A percentile compares a stretch with the other conserved stretches of the same genome.
Conservation (phyloP, 2,888 invertebrate genomes). For the Rhagonycha fulva region DNA sequence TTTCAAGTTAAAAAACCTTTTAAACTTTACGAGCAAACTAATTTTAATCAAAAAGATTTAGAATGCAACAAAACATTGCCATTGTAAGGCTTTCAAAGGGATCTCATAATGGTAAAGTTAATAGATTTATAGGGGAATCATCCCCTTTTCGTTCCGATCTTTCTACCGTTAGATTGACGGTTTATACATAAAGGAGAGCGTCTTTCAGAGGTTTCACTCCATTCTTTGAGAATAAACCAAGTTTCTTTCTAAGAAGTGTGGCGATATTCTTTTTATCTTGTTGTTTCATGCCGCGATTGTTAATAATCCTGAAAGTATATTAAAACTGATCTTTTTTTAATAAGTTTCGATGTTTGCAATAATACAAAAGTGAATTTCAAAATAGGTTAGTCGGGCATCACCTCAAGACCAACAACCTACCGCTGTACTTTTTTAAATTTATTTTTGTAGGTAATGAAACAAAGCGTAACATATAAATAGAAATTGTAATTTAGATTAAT, state of each 20-base stretch:
- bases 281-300: background rate
- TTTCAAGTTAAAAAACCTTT: background rate
- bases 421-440: background rate
- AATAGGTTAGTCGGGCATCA: background rate
- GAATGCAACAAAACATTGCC: background rate
- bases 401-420: background rate
- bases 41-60: background rate
- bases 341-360: background rate
- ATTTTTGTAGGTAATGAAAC: background rate
- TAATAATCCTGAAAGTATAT: background rate
- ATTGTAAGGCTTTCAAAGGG: background rate
- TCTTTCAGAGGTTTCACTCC: background rate
- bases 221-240: background rate
- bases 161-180: background rate
- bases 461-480: background rate
- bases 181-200: background rate
- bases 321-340: background rate
- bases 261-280: background rate
- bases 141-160: background rate
- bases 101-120: background rate
- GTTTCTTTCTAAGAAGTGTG: background rate
- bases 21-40: background rate
- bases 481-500: background rate
- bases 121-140: background rate
- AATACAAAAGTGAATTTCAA: background rate